Base-by-base conservation (phyloP, 2,113 vertebrate genomes). In the Thomomys bottae region DNA sequence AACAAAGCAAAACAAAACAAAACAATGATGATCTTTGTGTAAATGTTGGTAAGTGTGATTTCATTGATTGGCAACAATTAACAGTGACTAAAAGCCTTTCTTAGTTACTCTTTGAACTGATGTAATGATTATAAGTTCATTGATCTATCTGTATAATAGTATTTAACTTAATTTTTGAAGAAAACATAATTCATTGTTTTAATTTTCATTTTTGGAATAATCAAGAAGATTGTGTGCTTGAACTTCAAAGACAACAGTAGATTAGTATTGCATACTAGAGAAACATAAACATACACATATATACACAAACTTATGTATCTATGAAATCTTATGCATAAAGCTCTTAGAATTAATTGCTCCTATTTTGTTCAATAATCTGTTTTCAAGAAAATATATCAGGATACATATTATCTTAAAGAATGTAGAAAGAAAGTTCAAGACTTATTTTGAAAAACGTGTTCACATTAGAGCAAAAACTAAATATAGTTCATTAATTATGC, bases 361-460 rank as follows among this genome's bases (percentile, higher is more conserved):
- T 18, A 28, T 36, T 18, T n/a, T 15, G 24, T 49, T n/a, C 6
- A 83, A 7, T 42, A 67, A 67, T 63, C 49, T 54, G 6, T 45
- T 54, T 54, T n/a, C n/a, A 36, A 36, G 64, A 82, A 94, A 21
- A 38, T 26, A 24, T 20, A 28, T 7, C 11, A 45, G 7, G 26
- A 67, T 59, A 17, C 93, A 32, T 54, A 45, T 82, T 54, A 2
- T 94, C 85, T 88, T 77, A 80, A 84, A 63, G 17, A 79, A 10
- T 59, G 38, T 89, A 89, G 61, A 71, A 94, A 70, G 32, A 72
- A 0, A 82, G 5, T 42, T 49, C 72, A 85, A 61, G 24, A 89
- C 83, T 84, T 86, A 80, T 49, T 93, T 89, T 84, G 21, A 86
- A 94, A 89, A 76, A 9, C 84, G 18, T n/a, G 30, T 24, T n/a